Conservation (phyloP, 1,140 invertebrate genomes). For the Zaprionus capensis region DNA sequence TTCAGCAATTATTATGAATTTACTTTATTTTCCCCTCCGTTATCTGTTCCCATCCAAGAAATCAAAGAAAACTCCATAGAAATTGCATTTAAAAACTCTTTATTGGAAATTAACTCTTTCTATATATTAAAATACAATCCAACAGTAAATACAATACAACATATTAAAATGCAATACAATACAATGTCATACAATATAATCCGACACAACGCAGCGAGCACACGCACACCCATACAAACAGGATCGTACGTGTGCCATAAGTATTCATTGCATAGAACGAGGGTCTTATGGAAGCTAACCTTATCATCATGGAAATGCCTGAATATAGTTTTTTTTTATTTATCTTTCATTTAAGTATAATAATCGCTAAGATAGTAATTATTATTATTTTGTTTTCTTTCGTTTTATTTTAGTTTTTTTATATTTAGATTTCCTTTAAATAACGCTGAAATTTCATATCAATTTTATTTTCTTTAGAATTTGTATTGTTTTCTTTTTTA, state of each 20-base stretch:
- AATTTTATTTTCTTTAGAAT: constrained; percentile 17
- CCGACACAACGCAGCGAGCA: constrained; percentile 34
- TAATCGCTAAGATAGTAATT: constrained; percentile 56
- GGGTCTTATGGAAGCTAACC: constrained; percentile 41
- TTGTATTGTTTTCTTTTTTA: constrained; percentile 9
- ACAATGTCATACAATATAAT: constrained; percentile 45
- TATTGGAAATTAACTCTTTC: constrained; percentile 77
- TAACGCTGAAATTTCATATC: constrained; percentile 20
- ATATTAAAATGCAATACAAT: constrained; percentile 78
- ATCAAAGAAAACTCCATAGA: constrained; percentile 1
- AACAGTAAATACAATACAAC: constrained; percentile 82
- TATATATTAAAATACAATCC: constrained; percentile 82
- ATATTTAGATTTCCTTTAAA: constrained; percentile 26
- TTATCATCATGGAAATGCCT: constrained; percentile 48
- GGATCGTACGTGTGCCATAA: constrained; percentile 15
- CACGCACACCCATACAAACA: constrained; percentile 15
- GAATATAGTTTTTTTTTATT: constrained; percentile 31
- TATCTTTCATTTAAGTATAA: constrained; percentile 45
- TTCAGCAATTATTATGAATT: not conserved
- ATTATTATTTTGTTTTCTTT: constrained; percentile 36
- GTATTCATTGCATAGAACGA: constrained; percentile 46
- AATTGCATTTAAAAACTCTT: constrained; percentile 72
- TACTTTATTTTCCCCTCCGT: not conserved
- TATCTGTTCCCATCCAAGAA: not conserved
- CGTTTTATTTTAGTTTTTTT: not conserved